These are phyloP conservation scores for Eubasilissa regina DNA, from an alignment of 1,140 invertebrate genomes.

Conservation along the genomic window DNA sequence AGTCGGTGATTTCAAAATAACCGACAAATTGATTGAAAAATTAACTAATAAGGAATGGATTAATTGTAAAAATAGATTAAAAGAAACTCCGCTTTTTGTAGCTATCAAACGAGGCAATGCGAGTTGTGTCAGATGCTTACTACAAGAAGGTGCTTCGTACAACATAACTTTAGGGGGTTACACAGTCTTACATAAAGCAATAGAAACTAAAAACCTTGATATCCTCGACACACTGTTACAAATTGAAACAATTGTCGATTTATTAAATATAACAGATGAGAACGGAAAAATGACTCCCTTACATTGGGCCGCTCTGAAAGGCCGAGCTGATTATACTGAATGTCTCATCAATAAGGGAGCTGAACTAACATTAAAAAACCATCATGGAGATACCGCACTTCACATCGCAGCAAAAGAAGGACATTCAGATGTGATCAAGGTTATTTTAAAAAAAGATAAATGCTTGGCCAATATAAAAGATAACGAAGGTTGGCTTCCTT, in stretches of 20 bases:
- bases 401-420: conserved; percentile 75
- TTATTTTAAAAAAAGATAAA: conserved; percentile 72
- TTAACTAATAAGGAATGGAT: conserved; percentile 70
- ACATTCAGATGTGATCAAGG: conserved; percentile 69
- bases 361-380: conserved; percentile 61
- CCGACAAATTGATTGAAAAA: conserved; percentile 74
- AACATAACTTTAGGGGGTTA: conserved; percentile 64
- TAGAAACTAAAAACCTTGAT: conserved; percentile 64
- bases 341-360: conserved; percentile 75
- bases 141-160: conserved; percentile 68
- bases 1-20: conserved; percentile 75
- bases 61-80: conserved; percentile 66
- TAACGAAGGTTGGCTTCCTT: conserved; percentile 73
- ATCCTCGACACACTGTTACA: conserved; percentile 67
- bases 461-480: conserved; percentile 70
- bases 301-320: conserved; percentile 79
- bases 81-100: conserved; percentile 73
- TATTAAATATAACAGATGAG: conserved; percentile 63
- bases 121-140: conserved; percentile 68
- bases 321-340: conserved; percentile 77
- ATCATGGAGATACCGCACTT: conserved; percentile 73
- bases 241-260: conserved; percentile 61
- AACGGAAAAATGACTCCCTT: conserved; percentile 74
- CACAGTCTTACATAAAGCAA: conserved; percentile 68
- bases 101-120: conserved; percentile 69